A percentile compares a stretch with the other conserved stretches of the same genome.
Conservation (phyloP, 1,140 invertebrate species). For the Macrosteles quadrilineatus region DNA sequence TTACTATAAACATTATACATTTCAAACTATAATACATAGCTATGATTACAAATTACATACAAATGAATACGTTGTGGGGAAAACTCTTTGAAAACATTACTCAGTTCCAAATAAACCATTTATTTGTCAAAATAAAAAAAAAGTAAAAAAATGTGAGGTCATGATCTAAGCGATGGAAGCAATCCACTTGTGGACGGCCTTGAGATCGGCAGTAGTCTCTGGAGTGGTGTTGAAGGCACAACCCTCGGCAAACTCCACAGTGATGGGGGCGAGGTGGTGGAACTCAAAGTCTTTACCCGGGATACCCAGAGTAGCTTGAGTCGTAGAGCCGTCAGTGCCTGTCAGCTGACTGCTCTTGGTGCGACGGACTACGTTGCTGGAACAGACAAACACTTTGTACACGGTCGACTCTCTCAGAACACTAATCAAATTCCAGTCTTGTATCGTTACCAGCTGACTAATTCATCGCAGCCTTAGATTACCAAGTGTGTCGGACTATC, state of each 20-base stretch:
- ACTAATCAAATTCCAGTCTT: too few species aligned
- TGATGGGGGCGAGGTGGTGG: slow-evolving; percentile 62
- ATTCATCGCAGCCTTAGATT: too few species aligned
- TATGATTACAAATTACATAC: too few species aligned
- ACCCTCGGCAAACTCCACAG: slow-evolving; percentile 74
- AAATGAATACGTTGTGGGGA: too few species aligned
- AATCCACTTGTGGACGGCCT: slow-evolving; percentile 64
- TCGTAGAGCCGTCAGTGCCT: slow-evolving; percentile 65
- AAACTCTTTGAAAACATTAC: too few species aligned
- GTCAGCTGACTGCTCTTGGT: slow-evolving; percentile 77
- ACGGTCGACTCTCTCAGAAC: too few species aligned
- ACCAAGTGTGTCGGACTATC: too few species aligned
- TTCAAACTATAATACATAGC: too few species aligned
- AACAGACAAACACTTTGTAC: too few species aligned
- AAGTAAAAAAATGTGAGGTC: background rate
- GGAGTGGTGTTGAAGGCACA: slow-evolving; percentile 62
- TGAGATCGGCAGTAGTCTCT: slow-evolving; percentile 58
- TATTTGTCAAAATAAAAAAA: slow-evolving; percentile 2
- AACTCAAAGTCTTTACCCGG: slow-evolving; percentile 81
- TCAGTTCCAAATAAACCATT: background rate
- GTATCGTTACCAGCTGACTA: too few species aligned
- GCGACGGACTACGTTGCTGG: slow-evolving; percentile 71
- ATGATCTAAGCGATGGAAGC: slow-evolving; percentile 54
- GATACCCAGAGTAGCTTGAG: slow-evolving; percentile 66
- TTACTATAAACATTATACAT: too few species aligned